Evolutionary conservation across 2,888 invertebrate species (phyloP).

Genomic region (Saturnia pavonia): DNA sequence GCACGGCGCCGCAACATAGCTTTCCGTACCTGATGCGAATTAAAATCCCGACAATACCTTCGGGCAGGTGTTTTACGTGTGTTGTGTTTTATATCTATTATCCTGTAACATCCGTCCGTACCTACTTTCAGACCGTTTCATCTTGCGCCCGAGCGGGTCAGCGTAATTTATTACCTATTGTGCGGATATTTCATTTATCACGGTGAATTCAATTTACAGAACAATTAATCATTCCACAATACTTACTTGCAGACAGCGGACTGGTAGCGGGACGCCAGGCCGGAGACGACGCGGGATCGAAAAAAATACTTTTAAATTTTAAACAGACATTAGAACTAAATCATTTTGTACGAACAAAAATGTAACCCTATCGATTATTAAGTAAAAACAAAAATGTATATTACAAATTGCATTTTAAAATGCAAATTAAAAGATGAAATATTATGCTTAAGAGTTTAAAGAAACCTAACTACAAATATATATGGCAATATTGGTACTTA

Average conservation of each 20-base stretch:
- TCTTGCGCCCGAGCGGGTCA: slow-evolving; percentile 77
- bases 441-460: too few species aligned
- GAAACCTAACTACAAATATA: too few species aligned
- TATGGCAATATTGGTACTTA: too few species aligned
- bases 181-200: slow-evolving; percentile 81
- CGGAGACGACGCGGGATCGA: slow-evolving; percentile 45
- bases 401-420: too few species aligned
- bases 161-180: slow-evolving; percentile 82
- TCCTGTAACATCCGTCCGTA: slow-evolving; percentile 64
- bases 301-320: slow-evolving; percentile 48
- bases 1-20: slow-evolving; percentile 9
- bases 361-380: not conserved
- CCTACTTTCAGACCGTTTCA: slow-evolving; percentile 75
- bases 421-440: too few species aligned
- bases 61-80: slow-evolving; percentile 68
- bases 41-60: slow-evolving; percentile 58
- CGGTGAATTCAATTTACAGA: slow-evolving; percentile 81
- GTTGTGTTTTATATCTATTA: slow-evolving; percentile 72
- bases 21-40: slow-evolving; percentile 44
- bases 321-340: slow-evolving; percentile 23
- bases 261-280: slow-evolving; percentile 57
- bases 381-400: too few species aligned
- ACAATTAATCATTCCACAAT: slow-evolving; percentile 81
- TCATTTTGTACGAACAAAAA: not conserved
- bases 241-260: slow-evolving; percentile 77